phyloP scores from a whole-genome alignment of 2,113 vertebrate species.

The Cardinalis cardinalis region DNA sequence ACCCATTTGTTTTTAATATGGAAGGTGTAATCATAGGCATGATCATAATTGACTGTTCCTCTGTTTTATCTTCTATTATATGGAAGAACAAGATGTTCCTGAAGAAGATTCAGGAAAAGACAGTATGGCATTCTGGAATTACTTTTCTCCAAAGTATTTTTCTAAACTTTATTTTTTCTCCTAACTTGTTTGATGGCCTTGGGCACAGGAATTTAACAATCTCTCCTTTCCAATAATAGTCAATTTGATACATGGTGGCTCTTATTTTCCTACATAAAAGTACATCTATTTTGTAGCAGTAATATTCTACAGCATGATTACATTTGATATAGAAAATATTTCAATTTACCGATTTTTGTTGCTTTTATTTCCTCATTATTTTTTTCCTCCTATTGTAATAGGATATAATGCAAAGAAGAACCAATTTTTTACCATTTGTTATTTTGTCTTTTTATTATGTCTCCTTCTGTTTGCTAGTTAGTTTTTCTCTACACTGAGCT shows the following conservation, averaged over 20 bases:
- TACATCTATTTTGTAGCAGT: not conserved
- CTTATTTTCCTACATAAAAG: not conserved
- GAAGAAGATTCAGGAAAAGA: not conserved
- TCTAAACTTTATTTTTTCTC: not conserved
- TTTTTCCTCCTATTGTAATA: not conserved
- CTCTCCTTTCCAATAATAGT: not conserved
- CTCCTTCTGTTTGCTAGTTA: not conserved
- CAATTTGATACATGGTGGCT: not conserved
- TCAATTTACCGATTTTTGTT: not conserved
- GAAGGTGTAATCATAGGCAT: not conserved
- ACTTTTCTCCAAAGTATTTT: not conserved
- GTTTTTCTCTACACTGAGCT: not conserved
- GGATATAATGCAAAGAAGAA: not conserved
- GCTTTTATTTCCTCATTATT: not conserved
- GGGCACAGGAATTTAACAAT: not conserved
- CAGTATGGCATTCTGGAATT: not conserved
- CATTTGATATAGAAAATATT: not conserved
- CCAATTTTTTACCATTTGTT: not conserved
- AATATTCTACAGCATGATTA: not conserved
- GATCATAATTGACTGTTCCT: not conserved
- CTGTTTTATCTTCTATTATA: not conserved
- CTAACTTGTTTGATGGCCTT: not conserved
- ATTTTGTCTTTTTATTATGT: not conserved
- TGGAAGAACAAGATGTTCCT: not conserved
- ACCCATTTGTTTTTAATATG: not conserved